Conservation (phyloP, 2,797 vertebrate genomes). For the Thamnophis elegans region DNA sequence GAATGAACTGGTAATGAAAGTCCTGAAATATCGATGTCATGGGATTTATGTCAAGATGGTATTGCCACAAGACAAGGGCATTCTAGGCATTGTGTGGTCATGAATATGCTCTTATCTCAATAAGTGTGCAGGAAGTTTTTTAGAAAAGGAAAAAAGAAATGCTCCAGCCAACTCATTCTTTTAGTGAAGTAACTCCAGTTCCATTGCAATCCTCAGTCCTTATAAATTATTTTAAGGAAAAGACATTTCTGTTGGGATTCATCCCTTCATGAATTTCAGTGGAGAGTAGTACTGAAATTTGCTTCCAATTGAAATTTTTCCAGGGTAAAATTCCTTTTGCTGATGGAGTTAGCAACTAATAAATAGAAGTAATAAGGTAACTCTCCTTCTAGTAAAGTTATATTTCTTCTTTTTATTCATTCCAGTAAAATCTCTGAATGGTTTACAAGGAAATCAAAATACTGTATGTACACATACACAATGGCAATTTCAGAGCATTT, state of each 20-base stretch:
- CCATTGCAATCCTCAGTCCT: neutral
- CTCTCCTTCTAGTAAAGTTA: neutral
- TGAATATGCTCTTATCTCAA: neutral
- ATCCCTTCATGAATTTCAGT: neutral
- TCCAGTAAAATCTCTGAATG: neutral
- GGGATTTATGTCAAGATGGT: neutral
- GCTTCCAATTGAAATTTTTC: neutral
- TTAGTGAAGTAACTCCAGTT: neutral
- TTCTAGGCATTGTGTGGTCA: neutral
- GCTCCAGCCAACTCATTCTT: neutral
- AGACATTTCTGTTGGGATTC: neutral
- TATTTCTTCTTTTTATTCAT: neutral
- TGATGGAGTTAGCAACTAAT: neutral
- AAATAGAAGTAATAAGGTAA: neutral
- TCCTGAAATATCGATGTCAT: neutral
- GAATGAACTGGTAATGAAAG: neutral
- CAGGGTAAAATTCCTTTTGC: neutral
- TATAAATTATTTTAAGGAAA: neutral
- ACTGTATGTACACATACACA: neutral
- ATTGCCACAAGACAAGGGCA: neutral
- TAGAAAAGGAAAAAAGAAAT: neutral
- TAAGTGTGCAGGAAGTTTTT: neutral
- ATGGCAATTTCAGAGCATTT: neutral
- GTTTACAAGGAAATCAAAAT: neutral
- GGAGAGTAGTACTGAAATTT: neutral